These are phyloP conservation scores for Sapajus apella DNA, from an alignment of 2,113 vertebrate genomes.

Conservation along the genomic window DNA sequence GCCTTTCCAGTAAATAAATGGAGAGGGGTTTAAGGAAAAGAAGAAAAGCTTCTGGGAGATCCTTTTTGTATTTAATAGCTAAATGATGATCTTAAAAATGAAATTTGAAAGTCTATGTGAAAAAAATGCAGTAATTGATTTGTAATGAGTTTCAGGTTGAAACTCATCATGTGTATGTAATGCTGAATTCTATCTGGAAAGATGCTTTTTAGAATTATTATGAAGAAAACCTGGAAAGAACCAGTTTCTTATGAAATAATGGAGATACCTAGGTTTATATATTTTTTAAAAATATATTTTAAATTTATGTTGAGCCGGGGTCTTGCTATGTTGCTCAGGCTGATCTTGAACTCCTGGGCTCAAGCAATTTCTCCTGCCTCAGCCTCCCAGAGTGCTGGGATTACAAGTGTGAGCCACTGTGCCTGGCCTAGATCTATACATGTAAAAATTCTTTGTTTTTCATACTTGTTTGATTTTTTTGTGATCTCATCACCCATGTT, in stretches of 20 bases:
- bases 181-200: not conserved
- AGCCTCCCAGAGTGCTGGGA: not conserved
- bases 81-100: not conserved
- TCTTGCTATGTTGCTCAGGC: not conserved
- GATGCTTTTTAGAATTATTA: not conserved
- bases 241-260: not conserved
- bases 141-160: not conserved
- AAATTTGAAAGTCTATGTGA: not conserved
- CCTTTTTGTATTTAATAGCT: not conserved
- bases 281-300: not conserved
- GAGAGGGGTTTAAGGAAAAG: not conserved
- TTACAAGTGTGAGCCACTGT: not conserved
- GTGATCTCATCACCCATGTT: not conserved
- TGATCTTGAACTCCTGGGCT: not conserved
- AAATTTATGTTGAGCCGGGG: not conserved
- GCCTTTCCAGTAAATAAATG: not conserved
- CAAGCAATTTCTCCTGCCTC: not conserved
- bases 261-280: not conserved
- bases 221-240: not conserved
- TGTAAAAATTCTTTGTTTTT: not conserved
- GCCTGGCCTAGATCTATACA: not conserved
- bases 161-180: not conserved
- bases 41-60: not conserved
- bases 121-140: not conserved
- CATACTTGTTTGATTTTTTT: not conserved